A percentile compares a stretch with the other conserved stretches of the same genome.
phyloP scores from a whole-genome alignment of 2,888 invertebrate genomes.

The Myopa tessellatipennis region DNA sequence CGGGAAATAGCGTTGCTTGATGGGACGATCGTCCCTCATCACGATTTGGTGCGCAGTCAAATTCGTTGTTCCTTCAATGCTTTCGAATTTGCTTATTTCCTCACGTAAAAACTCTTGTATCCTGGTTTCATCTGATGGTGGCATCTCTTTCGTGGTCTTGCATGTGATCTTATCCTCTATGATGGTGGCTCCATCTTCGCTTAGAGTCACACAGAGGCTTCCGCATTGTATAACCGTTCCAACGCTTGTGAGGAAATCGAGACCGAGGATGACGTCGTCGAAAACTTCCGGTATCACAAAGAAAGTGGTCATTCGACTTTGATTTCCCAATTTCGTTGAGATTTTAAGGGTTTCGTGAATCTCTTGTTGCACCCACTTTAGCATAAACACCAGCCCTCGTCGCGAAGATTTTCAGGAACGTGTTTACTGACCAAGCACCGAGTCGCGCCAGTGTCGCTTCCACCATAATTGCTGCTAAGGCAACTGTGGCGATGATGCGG shows the following conservation, averaged over 20 bases:
- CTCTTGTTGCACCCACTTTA: too few relatives aligned
- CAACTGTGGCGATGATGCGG: background rate
- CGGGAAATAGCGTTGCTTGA: constrained; percentile 12
- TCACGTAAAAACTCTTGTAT: background rate
- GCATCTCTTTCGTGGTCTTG: background rate
- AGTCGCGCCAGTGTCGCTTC: too few relatives aligned
- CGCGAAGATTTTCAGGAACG: too few relatives aligned
- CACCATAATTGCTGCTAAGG: background rate
- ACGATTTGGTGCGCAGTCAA: background rate
- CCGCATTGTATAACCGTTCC: too few relatives aligned
- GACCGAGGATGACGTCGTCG: too few relatives aligned
- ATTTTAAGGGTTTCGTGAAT: too few relatives aligned
- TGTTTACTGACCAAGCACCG: too few relatives aligned
- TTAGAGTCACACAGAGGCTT: background rate
- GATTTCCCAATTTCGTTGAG: too few relatives aligned
- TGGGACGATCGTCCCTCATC: background rate
- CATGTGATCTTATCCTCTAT: background rate
- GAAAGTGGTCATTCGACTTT: too few relatives aligned
- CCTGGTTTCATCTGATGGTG: background rate
- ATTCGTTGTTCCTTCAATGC: background rate
- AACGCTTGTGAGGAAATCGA: too few relatives aligned
- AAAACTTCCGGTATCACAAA: too few relatives aligned
- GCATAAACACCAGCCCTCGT: too few relatives aligned
- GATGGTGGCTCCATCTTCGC: background rate
- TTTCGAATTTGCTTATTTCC: background rate